Percentiles rank a stretch among this genome's conserved stretches.
Evolutionary conservation across 1,140 invertebrate species (phyloP).

Genomic region (Scaptomyza montana): DNA sequence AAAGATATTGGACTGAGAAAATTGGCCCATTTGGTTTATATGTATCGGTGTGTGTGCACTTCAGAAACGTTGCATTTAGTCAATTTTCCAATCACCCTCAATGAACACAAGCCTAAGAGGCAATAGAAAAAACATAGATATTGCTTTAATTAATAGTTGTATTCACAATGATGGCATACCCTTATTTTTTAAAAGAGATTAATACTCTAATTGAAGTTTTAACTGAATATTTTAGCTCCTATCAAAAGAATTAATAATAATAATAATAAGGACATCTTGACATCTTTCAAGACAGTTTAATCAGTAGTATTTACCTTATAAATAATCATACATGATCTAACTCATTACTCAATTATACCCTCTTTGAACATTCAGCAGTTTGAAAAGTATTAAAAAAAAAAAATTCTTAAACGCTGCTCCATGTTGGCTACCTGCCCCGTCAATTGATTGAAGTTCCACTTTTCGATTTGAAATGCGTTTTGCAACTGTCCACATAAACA

Average conservation of each 20-base stretch:
- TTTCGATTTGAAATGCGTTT: conserved; percentile 78
- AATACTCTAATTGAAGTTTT: too few relatives aligned
- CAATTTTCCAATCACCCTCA: conserved; percentile 69
- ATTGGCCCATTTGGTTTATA: conserved; percentile 63
- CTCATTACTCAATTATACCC: background rate
- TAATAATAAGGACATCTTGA: too few relatives aligned
- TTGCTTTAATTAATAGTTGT: background rate
- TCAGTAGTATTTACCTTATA: too few relatives aligned
- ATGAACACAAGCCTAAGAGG: conserved; percentile 26
- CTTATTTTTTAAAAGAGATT: background rate
- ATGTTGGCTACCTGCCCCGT: conserved; percentile 50
- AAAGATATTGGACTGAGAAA: conserved; percentile 46
- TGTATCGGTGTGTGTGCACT: conserved; percentile 39
- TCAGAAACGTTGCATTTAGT: conserved; percentile 72
- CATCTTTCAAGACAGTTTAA: too few relatives aligned
- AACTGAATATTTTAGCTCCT: too few relatives aligned
- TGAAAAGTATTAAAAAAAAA: conserved; percentile 29
- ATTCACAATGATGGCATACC: background rate
- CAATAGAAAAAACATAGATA: conserved; percentile 4
- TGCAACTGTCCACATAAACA: conserved; percentile 57
- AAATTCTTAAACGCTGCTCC: conserved; percentile 20
- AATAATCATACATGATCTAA: background rate
- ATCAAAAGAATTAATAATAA: too few relatives aligned
- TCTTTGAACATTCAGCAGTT: background rate
- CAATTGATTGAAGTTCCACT: conserved; percentile 75